These are phyloP conservation scores for Hylia prasina DNA, from an alignment of 2,113 vertebrate genomes.

Conservation along the genomic window DNA sequence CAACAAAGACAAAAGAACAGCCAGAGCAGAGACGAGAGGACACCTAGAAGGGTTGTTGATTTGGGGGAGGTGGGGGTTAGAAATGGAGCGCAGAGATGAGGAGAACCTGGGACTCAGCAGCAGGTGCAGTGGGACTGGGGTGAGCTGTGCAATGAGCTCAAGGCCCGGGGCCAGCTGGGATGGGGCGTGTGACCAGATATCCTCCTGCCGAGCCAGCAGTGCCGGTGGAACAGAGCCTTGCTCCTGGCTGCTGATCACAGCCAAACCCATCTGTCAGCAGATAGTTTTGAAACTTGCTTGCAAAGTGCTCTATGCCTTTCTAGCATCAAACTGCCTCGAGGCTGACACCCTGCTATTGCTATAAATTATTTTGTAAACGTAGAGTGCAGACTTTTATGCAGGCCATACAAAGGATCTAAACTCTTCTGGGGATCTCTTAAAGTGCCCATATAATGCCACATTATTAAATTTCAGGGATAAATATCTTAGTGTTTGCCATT, in stretches of 20 bases:
- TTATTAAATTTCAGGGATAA: not conserved
- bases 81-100: not conserved
- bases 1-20: not conserved
- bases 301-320: not conserved
- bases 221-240: not conserved
- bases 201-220: not conserved
- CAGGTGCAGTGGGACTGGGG: accelerated
- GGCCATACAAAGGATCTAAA: not conserved
- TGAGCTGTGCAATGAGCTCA: not conserved
- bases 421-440: not conserved
- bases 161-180: not conserved
- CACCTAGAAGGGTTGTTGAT: not conserved
- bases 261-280: conserved; percentile 7
- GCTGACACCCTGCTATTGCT: not conserved
- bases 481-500: not conserved
- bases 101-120: not conserved
- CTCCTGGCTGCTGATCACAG: not conserved
- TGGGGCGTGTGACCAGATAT: not conserved
- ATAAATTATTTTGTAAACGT: not conserved
- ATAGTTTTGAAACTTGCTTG: not conserved
- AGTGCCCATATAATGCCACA: not conserved
- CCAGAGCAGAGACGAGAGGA: not conserved
- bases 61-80: not conserved
- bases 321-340: not conserved
- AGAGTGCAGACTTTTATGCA: not conserved